Base-by-base conservation (phyloP, 2,888 invertebrate species). In the Ctenicera cuprea region DNA sequence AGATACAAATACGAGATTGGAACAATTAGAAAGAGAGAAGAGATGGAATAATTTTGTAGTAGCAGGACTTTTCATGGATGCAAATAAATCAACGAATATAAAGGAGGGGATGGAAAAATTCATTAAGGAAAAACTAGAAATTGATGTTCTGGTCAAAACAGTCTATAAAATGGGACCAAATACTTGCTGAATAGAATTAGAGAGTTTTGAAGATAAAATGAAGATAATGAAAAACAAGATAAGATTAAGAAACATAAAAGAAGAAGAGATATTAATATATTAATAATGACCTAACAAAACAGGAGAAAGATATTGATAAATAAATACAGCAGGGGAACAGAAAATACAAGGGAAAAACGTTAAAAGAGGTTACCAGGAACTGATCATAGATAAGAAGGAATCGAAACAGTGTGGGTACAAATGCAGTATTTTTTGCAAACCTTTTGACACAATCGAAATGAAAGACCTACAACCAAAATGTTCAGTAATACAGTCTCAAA, bases 151-250 rank as follows among this genome's bases (percentile, higher is more conserved):
- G 14, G 14, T 41, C 9, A 41, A 41, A 41, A 41, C 9, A 41
- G 14, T 14, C 3, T 41, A 41, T 41, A 59, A 59, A 30, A 37
- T 59, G 11, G 38, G 37, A n/a, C 59, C 3, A 61, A 41, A 61
- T 7, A 38, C 22, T 11, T 38, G 5, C 16, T 38, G 37, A 41
- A 18, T 41, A 3, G 22, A n/a, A 41, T n/a, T 61, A 33, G 38
- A 61, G 33, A 61, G 7, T 12, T 61, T 61, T 18, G 61, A 61
- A 20, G 41, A 61, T 18, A 61, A 61, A 43, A 38, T 38, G 18
- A 20, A 61, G 61, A 16, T 61, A 61, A 41, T 41, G 41, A 38
- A 43, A n/a, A 61, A 61, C 20, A 61, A 61, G 33, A 11, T n/a
- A 11, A 61, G 33, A 61, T 38, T 61, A 41, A 61, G 20, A 16